Base-by-base conservation (phyloP, 2,888 invertebrate species). In the Troilus luridus region DNA sequence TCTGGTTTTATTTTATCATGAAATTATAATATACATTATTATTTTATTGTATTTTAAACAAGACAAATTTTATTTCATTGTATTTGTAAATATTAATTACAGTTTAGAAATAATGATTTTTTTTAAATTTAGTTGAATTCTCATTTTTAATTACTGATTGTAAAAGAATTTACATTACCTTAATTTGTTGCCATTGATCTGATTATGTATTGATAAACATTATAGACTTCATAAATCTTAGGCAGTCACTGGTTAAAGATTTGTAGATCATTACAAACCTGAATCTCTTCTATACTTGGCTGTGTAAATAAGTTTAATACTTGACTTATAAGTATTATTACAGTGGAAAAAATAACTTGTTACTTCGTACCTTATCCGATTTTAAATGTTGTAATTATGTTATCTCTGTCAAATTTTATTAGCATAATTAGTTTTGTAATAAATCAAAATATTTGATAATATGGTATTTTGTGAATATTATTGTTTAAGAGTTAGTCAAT, bases 261-360 rank as follows among this genome's bases (percentile, higher is more conserved):
- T 67, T 67, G 67, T 67, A 67, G 24, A 67, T 24, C 24, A 67
- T 24, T 67, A 11, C 67, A 67, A 5, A 14, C 24, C 6, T 24
- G 67, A 67, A 67, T 67, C 67, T 67, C 67, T 67, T 67, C 14
- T 67, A 24, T 67, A 67, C 67, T 24, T 67, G 67, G 67, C 67
- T 67, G 67, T 67, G 67, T 24, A 24, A 24, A 67, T 67, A 67
- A 67, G 24, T 67, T 67, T 19, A 67, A 24, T 67, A 67, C 67
- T 14, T 14, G 3, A 64, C 0, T 64, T 64, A 67, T 67, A 24
- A 67, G 24, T 24, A 67, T 27, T 24, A 24, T 24, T 67, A 24
- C 67, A 67, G 67, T 67, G 24, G 24, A 67, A 67, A 67, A 67
- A 24, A 24, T 24, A 24, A 24, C 24, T 67, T 67, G 67, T 67